Conservation (phyloP, 2,113 vertebrate species). For the Rhegmatorhina hoffmannsi region DNA sequence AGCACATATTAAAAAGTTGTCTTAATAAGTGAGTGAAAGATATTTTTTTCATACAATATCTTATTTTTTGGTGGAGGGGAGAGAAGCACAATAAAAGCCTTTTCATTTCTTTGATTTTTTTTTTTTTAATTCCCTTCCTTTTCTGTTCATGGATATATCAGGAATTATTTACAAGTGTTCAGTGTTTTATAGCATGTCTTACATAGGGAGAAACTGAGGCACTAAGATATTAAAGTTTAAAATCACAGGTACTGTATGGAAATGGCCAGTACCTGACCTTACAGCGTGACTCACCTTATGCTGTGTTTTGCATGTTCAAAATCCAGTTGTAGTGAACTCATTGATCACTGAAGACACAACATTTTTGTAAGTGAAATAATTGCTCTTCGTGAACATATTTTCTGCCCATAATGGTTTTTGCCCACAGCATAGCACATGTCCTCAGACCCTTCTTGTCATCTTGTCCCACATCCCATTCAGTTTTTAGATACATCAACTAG, state of each 20-base stretch:
- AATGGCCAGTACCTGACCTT: not conserved
- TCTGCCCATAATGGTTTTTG: not conserved
- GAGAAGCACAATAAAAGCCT: not conserved
- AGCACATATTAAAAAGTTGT: not conserved
- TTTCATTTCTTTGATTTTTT: not conserved
- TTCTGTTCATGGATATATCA: not conserved
- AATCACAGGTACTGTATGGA: not conserved
- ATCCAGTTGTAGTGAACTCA: not conserved
- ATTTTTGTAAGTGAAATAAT: not conserved
- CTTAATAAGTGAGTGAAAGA: not conserved
- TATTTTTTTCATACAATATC: not conserved
- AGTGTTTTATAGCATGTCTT: not conserved
- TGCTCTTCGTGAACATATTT: not conserved
- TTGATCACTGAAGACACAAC: not conserved
- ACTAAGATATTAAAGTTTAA: not conserved
- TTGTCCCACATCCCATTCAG: not conserved
- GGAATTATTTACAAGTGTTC: not conserved
- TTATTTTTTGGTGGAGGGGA: accelerated
- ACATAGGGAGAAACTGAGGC: not conserved
- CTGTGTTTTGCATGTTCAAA: not conserved
- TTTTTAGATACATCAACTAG: not conserved
- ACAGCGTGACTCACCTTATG: not conserved
- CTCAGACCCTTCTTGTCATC: not conserved
- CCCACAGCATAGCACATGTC: not conserved
- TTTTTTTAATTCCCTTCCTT: accelerated